Conservation (phyloP, 1,140 invertebrate species). For the Dysdera silvatica region DNA sequence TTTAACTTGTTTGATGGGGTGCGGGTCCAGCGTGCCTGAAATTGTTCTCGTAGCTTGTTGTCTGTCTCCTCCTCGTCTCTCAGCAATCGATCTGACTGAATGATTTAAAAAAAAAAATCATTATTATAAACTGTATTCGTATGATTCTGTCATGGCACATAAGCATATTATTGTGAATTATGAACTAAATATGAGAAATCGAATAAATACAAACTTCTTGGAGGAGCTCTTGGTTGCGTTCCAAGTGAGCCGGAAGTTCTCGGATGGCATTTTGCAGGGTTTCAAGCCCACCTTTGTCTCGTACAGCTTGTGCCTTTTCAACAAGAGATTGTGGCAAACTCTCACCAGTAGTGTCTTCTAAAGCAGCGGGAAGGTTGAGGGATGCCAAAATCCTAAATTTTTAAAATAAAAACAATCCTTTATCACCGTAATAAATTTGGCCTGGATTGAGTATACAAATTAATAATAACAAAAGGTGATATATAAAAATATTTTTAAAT, state of each 20-base stretch:
- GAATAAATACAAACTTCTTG: slow-evolving; percentile 65
- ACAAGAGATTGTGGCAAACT: slow-evolving; percentile 78
- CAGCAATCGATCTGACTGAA: slow-evolving; percentile 68
- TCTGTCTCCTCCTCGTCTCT: slow-evolving; percentile 88
- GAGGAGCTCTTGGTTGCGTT: slow-evolving; percentile 89
- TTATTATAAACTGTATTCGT: neutral
- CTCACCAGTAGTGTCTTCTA: slow-evolving; percentile 73
- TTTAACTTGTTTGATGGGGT: slow-evolving; percentile 81
- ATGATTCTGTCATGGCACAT: neutral
- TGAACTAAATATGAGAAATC: no score
- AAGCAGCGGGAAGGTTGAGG: slow-evolving; percentile 91
- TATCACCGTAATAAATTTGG: neutral
- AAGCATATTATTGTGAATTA: no score
- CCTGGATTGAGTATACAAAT: no score
- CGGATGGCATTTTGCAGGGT: slow-evolving; percentile 52
- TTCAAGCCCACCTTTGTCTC: slow-evolving; percentile 54
- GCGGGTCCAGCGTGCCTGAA: slow-evolving; percentile 79
- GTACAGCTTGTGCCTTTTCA: slow-evolving; percentile 71
- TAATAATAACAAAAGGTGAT: neutral
- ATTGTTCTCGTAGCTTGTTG: slow-evolving; percentile 74
- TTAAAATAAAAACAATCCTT: slow-evolving; percentile 5
- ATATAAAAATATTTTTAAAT: neutral
- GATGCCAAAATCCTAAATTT: slow-evolving; percentile 70
- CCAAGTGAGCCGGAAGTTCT: slow-evolving; percentile 83
- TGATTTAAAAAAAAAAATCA: neutral